Percentiles rank a stretch among this genome's conserved stretches.
Evolutionary conservation across 1,140 invertebrate species (phyloP).

Genomic region (Caerostris extrusa): DNA sequence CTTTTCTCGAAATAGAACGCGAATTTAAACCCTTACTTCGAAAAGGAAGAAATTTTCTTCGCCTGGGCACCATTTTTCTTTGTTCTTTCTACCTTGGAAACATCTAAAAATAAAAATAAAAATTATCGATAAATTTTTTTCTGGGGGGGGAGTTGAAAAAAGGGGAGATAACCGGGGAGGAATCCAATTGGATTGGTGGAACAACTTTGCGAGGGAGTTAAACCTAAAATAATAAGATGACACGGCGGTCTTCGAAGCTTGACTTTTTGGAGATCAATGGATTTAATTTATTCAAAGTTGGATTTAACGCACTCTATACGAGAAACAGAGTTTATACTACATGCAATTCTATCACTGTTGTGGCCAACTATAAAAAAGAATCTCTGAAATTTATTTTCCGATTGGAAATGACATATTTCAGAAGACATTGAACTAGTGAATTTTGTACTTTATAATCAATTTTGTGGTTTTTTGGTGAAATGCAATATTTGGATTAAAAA

Average conservation of each 20-base stretch:
- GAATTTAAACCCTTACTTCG: slow-evolving; percentile 25
- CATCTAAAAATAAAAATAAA: neutral
- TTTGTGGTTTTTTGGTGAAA: no score
- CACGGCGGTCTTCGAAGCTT: neutral
- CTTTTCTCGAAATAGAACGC: neutral
- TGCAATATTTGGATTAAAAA: no score
- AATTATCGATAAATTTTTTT: neutral
- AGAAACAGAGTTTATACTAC: no score
- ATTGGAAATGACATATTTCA: no score
- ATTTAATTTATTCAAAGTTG: slow-evolving; percentile 11
- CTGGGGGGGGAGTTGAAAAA: neutral
- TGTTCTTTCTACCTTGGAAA: neutral
- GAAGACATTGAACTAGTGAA: no score
- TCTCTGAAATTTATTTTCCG: no score
- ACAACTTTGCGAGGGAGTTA: neutral
- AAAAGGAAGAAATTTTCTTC: neutral
- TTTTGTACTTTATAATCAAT: no score
- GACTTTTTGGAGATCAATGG: neutral
- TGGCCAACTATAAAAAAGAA: no score
- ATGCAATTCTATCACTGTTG: no score
- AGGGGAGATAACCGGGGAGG: neutral
- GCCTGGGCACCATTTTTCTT: neutral
- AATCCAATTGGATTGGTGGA: neutral
- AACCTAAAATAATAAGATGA: slow-evolving; percentile 35
- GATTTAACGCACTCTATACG: neutral